Percentiles rank a stretch among this genome's conserved stretches.
Conservation (phyloP, 2,797 vertebrate genomes). For the Xerus rutilus region DNA sequence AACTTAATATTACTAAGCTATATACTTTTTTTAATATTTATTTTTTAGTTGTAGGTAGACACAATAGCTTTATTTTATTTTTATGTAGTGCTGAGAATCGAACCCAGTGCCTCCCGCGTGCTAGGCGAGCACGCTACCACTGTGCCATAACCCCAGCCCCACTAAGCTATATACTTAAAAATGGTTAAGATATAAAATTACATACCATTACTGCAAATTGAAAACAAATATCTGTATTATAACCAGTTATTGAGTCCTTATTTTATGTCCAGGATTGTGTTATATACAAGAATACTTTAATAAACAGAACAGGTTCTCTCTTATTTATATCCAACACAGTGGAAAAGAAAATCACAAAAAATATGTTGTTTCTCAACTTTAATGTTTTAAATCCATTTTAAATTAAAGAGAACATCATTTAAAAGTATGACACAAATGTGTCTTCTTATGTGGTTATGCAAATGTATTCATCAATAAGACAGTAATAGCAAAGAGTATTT, state of each 20-base stretch:
- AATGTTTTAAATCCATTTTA: background rate
- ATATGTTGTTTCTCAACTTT: background rate
- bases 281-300: background rate
- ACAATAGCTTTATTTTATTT: no score
- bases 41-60: no score
- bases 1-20: background rate
- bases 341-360: background rate
- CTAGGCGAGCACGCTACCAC: no score
- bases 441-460: background rate
- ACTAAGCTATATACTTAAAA: background rate
- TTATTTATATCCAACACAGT: background rate
- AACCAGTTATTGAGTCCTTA: background rate
- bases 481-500: background rate
- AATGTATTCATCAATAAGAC: background rate
- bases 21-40: no score
- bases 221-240: background rate
- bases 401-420: slow-evolving; percentile 23
- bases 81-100: no score
- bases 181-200: background rate
- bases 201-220: background rate
- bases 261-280: background rate
- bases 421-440: background rate
- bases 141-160: no score
- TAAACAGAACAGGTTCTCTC: background rate
- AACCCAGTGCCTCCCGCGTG: no score